phyloP scores from a whole-genome alignment of 2,888 invertebrate species.

The Congeria kusceri region DNA sequence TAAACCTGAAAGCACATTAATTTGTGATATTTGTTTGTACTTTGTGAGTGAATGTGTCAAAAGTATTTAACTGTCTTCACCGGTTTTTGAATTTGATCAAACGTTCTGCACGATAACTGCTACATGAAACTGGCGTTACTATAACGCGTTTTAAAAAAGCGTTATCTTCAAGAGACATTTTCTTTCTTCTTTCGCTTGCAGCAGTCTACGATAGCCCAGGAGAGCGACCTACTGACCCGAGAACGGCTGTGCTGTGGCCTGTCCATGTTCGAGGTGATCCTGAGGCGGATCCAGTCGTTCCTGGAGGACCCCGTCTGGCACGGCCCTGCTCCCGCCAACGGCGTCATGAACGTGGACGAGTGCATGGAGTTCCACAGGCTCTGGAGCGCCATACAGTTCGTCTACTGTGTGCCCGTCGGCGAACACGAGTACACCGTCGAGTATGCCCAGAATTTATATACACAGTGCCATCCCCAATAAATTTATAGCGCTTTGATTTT shows the following conservation, averaged over 20 bases:
- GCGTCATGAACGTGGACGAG: slow-evolving; percentile 98
- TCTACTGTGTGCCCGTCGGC: slow-evolving; percentile 98
- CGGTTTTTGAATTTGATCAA: not conserved
- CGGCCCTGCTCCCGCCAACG: slow-evolving; percentile 93
- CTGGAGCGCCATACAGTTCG: slow-evolving; percentile 99
- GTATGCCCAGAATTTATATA: slow-evolving; percentile 88
- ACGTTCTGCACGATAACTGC: not conserved
- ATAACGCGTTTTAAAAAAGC: no score
- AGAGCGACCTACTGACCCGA: slow-evolving; percentile 96
- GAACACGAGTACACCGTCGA: slow-evolving; percentile 98
- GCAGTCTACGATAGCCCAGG: slow-evolving; percentile 97
- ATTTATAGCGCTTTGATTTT: no score
- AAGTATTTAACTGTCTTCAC: not conserved
- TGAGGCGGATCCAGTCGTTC: slow-evolving; percentile 94
- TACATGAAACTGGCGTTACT: not conserved
- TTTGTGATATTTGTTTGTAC: no score
- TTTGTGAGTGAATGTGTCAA: no score
- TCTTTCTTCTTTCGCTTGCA: slow-evolving; percentile 84
- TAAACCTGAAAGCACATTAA: no score
- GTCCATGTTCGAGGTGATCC: slow-evolving; percentile 97
- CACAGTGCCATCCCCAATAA: no score
- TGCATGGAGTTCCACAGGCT: slow-evolving; percentile 97
- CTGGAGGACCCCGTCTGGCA: slow-evolving; percentile 91
- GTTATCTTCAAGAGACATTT: no score
- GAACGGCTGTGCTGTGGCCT: slow-evolving; percentile 99